Evolutionary conservation across 2,113 vertebrate species (phyloP).

Genomic region (Dromiciops gliroides): DNA sequence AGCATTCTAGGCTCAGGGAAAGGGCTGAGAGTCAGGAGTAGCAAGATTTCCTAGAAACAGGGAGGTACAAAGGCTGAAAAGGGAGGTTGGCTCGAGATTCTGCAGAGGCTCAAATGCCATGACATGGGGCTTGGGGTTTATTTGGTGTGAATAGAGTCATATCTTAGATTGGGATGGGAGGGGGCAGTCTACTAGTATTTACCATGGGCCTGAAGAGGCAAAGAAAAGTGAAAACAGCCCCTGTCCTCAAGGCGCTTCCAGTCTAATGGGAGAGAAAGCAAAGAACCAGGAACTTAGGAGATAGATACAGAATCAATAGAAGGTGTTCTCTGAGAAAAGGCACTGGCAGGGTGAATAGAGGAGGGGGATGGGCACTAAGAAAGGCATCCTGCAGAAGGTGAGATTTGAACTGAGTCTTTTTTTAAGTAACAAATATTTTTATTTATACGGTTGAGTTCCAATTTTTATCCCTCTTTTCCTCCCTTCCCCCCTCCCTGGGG

Average conservation of each 20-base stretch:
- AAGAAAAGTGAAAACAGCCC: background rate
- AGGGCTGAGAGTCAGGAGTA: background rate
- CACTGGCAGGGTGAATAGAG: background rate
- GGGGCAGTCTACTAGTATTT: background rate
- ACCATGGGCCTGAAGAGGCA: background rate
- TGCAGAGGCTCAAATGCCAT: background rate
- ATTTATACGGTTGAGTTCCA: too few relatives aligned
- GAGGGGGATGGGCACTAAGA: background rate
- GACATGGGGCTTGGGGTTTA: background rate
- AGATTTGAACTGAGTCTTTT: background rate
- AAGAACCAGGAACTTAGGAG: background rate
- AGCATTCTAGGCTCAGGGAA: background rate
- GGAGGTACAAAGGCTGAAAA: background rate
- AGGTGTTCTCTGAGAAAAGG: background rate
- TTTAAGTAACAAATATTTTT: too few relatives aligned
- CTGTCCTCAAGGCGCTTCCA: background rate
- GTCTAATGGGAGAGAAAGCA: background rate
- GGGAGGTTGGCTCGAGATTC: background rate
- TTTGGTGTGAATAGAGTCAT: background rate
- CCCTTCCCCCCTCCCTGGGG: too few relatives aligned
- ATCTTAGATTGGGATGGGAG: background rate
- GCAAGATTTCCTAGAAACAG: background rate
- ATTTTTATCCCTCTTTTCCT: too few relatives aligned
- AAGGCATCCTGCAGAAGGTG: background rate
- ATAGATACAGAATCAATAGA: background rate